Evolutionary conservation across 2,888 invertebrate genomes (phyloP), one percentile per base, ranked within the genome.

Genomic region (Rhodophaea formosa): DNA sequence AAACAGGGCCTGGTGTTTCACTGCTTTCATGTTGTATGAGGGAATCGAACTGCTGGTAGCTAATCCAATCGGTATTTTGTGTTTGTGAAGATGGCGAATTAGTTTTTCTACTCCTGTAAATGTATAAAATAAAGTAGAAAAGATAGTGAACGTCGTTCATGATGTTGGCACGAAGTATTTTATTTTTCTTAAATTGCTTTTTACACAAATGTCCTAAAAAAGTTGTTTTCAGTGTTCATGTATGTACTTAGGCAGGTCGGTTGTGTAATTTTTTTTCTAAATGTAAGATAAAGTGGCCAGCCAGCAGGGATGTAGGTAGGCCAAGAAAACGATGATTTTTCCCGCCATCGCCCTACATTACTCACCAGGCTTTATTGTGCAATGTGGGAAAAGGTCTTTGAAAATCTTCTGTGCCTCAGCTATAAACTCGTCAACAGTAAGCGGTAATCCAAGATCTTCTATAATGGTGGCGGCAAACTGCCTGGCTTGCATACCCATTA

Each of bases 21-120:
- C 78, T 0, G 93, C 92, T 86, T 97, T 97, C 14, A 96, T 69
- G n/a, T 94, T 92, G 67, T 94, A 96, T 64, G 94, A 94, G 35
- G 94, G 93, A 63, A 90, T 87, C 44, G 95, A 93, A 46, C 97
- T 96, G 58, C 97, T 97, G 0, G 98, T 97, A 12, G 98, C 98
- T 66, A 98, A 90, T 1, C 96, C 96, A 43, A 97, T 94, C 0
- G 97, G 97, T 53, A 98, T 88, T 10, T 94, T 93, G 59, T 95
- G 86, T 0, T 90, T 82, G 67, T 94, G 90, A 17, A 98, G 89
- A 84, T 98, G 97, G 35, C 90, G 83, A 8, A 98, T 88, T 23
- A 98, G 86, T 64, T 92, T 93, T 72, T 95, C 93, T 12, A 95
- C 97, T 56, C 97, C 97, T 96, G 80, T 15, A 91, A 88, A 32